A percentile compares a stretch with the other conserved stretches of the same genome.
These are phyloP conservation scores for Wiebesia pumilae DNA, from an alignment of 1,140 invertebrate genomes.

Conservation along the genomic window DNA sequence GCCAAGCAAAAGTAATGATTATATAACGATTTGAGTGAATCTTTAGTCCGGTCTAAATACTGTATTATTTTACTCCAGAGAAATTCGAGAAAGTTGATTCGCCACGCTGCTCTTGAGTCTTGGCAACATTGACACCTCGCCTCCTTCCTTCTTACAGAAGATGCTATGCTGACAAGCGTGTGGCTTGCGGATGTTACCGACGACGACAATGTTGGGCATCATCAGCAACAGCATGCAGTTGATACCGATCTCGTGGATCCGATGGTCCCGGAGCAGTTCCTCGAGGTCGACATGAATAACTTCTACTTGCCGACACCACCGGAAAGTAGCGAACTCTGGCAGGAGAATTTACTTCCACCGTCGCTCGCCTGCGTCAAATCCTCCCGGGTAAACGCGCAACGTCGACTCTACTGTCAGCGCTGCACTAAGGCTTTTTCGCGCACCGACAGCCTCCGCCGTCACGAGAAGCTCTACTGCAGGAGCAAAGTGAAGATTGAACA, in stretches of 20 bases:
- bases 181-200: constrained; percentile 38
- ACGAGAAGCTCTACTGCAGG: constrained; percentile 50
- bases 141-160: constrained; percentile 44
- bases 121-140: neutral
- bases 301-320: constrained; percentile 48
- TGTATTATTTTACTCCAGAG: constrained; percentile 7
- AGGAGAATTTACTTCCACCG: constrained; percentile 27
- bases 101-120: neutral
- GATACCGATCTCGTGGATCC: constrained; percentile 23
- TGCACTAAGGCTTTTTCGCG: constrained; percentile 50
- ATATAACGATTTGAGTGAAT: neutral
- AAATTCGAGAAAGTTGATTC: neutral
- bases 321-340: constrained; percentile 51
- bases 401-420: constrained; percentile 35
- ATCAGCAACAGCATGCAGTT: neutral
- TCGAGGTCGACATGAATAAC: constrained; percentile 52
- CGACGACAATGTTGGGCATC: constrained; percentile 28
- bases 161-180: constrained; percentile 44
- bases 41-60: neutral
- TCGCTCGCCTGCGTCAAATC: neutral
- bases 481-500: neutral
- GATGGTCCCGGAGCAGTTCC: constrained; percentile 50
- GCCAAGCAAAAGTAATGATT: too few species aligned
- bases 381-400: neutral
- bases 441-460: constrained; percentile 45